Percentiles rank a stretch among this genome's conserved stretches.
Evolutionary conservation across 2,888 invertebrate species (phyloP).

Genomic region (Teinopalpus imperialis): DNA sequence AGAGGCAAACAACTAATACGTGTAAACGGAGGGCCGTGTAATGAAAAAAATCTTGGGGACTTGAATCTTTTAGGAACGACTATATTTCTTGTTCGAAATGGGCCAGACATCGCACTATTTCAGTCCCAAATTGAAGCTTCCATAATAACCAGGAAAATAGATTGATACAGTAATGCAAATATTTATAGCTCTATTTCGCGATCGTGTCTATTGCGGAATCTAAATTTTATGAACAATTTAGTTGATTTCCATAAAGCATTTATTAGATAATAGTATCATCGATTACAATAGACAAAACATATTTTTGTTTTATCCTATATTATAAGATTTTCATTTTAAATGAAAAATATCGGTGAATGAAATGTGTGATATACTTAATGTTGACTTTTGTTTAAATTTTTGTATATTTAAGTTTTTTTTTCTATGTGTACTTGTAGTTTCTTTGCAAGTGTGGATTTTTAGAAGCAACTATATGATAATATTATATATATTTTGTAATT

Average conservation of each 20-base stretch:
- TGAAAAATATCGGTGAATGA: not conserved
- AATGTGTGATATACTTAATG: constrained; percentile 26
- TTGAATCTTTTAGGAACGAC: no score
- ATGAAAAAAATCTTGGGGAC: no score
- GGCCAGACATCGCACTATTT: no score
- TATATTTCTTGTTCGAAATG: no score
- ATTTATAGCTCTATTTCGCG: constrained; percentile 8
- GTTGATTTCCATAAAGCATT: constrained; percentile 26
- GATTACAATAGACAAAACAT: not conserved
- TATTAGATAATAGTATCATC: constrained; percentile 23
- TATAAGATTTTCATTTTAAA: constrained; percentile 15
- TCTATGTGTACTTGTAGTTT: constrained; percentile 12
- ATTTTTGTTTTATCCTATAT: constrained; percentile 2
- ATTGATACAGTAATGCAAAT: not conserved
- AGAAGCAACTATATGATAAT: constrained; percentile 24
- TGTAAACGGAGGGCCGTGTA: no score
- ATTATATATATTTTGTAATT: constrained; percentile 44
- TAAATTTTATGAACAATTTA: constrained; percentile 19
- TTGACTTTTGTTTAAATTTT: constrained; percentile 24
- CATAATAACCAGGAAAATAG: no score
- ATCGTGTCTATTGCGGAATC: not conserved
- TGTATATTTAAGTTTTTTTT: constrained; percentile 22
- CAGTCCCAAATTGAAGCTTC: no score
- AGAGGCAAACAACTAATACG: no score
- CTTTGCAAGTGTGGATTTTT: constrained; percentile 23